Evolutionary conservation across 92 coral and sea anemone species (phyloP), one percentile per base, ranked within the genome.

Genomic region (Meandrina meandrites): DNA sequence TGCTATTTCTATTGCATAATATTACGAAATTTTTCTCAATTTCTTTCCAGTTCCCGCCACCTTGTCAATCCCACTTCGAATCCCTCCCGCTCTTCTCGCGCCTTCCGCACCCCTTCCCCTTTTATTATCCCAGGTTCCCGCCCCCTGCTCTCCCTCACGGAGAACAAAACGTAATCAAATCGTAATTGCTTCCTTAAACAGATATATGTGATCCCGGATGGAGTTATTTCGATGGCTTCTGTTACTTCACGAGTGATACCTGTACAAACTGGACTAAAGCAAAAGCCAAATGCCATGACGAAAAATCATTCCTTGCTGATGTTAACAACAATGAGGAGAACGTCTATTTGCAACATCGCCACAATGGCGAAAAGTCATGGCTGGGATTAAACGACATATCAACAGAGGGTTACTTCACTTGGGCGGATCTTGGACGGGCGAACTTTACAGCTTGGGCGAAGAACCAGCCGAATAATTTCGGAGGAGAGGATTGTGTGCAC

Each of bases 181-280:
- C 14, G 18, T 53, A 53, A 17, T 17, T 57, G 0, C 0, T 22
- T 62, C 0, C 13, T 64, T 64, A 8, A 2, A 12, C 12, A 72
- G 77, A 72, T 40, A 72, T 36, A 2, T 72, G 77, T 32, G 77
- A 72, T 35, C 45, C 77, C 22, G 50, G 45, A 35, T 72, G 77
- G 77, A 72, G 77, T 37, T 72, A 72, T 16, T 72, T 35, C 50
- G 15, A 72, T 17, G 77, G 77, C 3, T 72, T 4, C 48, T 72
- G 77, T 72, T 72, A 72, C 47, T 72, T 72, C 48, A 72, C 77
- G n/a, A 72, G 77, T 36, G 48, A 72, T 17, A 72, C 77, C 50
- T 72, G 77, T 21, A 32, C 77, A 72, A 37, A 72, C 47, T 72
- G 77, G 77, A 72, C 77, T 3, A 32, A 16, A 72, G 47, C 77